A percentile compares a stretch with the other conserved stretches of the same genome.
Conservation (phyloP, 2,797 vertebrate genomes). For the Premnoplex brunnescens region DNA sequence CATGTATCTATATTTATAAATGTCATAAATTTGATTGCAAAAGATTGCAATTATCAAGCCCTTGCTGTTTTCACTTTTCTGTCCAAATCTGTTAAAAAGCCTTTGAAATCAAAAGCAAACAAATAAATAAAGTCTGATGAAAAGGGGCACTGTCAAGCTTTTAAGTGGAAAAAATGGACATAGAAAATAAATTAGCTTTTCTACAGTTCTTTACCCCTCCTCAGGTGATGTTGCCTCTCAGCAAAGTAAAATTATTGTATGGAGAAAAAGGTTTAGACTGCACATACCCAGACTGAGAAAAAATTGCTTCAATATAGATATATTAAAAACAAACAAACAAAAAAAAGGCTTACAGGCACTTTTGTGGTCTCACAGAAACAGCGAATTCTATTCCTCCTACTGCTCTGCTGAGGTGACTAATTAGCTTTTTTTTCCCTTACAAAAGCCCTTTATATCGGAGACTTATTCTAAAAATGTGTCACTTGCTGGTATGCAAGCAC, state of each 20-base stretch:
- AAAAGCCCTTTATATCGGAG: background rate
- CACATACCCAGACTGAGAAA: constrained; percentile 1
- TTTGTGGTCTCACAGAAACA: constrained; percentile 47
- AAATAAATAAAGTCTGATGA: constrained; percentile 51
- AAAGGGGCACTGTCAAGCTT: constrained; percentile 3
- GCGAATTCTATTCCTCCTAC: constrained; percentile 30
- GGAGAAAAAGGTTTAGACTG: constrained; percentile 41
- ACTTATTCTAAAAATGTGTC: constrained; percentile 28
- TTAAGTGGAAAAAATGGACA: background rate
- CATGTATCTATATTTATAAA: constrained; percentile 65
- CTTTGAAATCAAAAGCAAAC: constrained; percentile 58
- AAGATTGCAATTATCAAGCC: constrained; percentile 60
- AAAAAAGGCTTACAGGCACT: constrained; percentile 20
- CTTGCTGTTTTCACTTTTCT: constrained; percentile 54
- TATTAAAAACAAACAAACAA: constrained; percentile 45
- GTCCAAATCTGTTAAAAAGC: constrained; percentile 44
- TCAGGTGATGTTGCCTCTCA: constrained; percentile 43
- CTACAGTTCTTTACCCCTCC: constrained; percentile 36
- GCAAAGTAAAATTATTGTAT: constrained; percentile 10
- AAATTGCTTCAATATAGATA: constrained; percentile 49
- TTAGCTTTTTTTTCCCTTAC: background rate
- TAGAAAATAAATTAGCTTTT: constrained; percentile 26
- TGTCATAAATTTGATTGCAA: constrained; percentile 64
- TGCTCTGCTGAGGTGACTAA: constrained; percentile 28
- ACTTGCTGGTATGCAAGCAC: constrained; percentile 2